phyloP scores from a whole-genome alignment of 2,888 invertebrate genomes.

The Mythimna ferrago region DNA sequence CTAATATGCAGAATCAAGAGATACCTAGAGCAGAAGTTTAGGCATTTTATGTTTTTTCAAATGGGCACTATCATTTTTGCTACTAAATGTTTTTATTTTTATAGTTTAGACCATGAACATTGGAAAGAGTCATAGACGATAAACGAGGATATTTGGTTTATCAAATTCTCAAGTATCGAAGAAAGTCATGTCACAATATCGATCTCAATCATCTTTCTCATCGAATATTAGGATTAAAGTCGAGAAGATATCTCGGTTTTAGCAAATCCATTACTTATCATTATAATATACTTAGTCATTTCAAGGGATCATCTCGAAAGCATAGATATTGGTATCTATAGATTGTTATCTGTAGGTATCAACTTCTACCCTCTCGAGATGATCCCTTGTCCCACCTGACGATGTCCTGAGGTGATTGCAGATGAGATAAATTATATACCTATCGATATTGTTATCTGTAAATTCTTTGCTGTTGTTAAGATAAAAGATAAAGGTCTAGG shows the following conservation, averaged over 20 bases:
- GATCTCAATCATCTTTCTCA: neutral
- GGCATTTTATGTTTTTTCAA: neutral
- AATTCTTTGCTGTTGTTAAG: neutral
- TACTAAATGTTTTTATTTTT: neutral
- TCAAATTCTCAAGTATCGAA: neutral
- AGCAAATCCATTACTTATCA: neutral
- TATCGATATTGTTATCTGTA: neutral
- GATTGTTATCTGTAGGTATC: conserved; percentile 7
- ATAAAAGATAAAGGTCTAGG: neutral
- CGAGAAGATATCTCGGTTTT: neutral
- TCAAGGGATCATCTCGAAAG: too few species aligned
- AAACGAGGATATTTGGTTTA: too few species aligned
- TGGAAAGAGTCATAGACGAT: neutral
- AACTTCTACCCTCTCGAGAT: neutral
- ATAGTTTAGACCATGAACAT: neutral
- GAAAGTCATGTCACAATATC: neutral
- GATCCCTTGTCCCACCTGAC: neutral
- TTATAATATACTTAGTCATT: neutral
- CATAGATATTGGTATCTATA: too few species aligned
- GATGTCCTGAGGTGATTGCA: neutral
- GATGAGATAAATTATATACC: neutral
- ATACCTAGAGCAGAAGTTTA: neutral
- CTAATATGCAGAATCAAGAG: neutral
- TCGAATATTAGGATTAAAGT: neutral
- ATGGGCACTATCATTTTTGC: neutral